phyloP scores from a whole-genome alignment of 2,113 vertebrate species.

The Baryphthengus martii region DNA sequence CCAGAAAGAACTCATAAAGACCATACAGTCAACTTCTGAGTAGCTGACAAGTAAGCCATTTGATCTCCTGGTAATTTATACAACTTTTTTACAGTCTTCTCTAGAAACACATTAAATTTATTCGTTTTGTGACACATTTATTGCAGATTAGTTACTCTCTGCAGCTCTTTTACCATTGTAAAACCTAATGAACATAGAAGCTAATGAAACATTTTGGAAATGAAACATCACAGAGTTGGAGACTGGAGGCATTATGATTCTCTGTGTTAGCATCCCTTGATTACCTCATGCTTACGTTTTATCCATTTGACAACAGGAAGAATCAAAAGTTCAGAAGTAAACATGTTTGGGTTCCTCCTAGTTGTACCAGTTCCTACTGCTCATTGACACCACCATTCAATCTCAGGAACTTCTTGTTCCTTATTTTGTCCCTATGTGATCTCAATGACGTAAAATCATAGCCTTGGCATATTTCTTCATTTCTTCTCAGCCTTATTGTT shows the following conservation, averaged over 20 bases:
- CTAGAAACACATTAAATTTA: slow-evolving; percentile 15
- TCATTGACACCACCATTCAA: not conserved
- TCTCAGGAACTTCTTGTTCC: not conserved
- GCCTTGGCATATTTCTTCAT: not conserved
- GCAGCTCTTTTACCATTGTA: slow-evolving; percentile 11
- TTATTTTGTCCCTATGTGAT: not conserved
- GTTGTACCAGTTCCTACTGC: not conserved
- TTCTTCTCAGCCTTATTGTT: not conserved
- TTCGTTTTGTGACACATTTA: slow-evolving; percentile 39
- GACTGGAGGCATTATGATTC: not conserved
- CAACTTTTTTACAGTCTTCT: not conserved
- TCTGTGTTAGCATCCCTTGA: not conserved
- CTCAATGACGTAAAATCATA: not conserved
- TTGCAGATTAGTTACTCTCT: slow-evolving; percentile 37
- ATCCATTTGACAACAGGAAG: not conserved
- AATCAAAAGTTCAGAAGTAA: not conserved
- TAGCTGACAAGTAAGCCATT: slow-evolving; percentile 21
- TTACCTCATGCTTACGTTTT: not conserved
- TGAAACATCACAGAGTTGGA: not conserved
- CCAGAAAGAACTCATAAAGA: not conserved
- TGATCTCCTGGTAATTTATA: slow-evolving; percentile 19
- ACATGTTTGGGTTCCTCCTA: not conserved
- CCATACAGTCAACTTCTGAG: not conserved
- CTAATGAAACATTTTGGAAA: slow-evolving; percentile 51
- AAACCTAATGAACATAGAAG: slow-evolving; percentile 43